phyloP scores from a whole-genome alignment of 1,140 invertebrate species.

The Zaprionus davidi region DNA sequence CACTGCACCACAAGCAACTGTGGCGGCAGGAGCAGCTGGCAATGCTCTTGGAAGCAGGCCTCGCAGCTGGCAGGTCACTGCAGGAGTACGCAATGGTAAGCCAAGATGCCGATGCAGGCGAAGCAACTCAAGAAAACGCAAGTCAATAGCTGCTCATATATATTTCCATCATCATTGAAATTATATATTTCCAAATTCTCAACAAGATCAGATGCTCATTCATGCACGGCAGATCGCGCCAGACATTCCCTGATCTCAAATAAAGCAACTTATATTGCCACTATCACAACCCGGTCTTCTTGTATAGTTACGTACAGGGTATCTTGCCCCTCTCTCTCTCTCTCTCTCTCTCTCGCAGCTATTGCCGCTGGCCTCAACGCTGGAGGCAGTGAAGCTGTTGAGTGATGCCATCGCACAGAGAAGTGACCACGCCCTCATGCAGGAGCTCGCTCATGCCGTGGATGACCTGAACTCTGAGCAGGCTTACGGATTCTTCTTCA shows the following conservation, averaged over 20 bases:
- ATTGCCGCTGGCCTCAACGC: constrained; percentile 7
- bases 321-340: not conserved
- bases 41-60: not conserved
- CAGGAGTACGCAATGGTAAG: constrained; percentile 11
- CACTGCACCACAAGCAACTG: constrained; percentile 9
- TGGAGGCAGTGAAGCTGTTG: constrained; percentile 32
- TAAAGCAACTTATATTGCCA: too few relatives aligned
- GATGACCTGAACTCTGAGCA: not conserved
- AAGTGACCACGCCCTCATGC: constrained; percentile 4
- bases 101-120: not conserved
- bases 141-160: too few relatives aligned
- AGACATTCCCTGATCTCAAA: too few relatives aligned
- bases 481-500: constrained; percentile 32
- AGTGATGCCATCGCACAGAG: constrained; percentile 7
- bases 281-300: too few relatives aligned
- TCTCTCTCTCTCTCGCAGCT: constrained; percentile 1
- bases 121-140: too few relatives aligned
- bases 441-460: constrained; percentile 2
- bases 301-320: too few relatives aligned
- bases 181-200: too few relatives aligned
- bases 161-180: too few relatives aligned
- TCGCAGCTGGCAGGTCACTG: not conserved
- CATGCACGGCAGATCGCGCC: too few relatives aligned
- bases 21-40: constrained; percentile 16
- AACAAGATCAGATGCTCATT: too few relatives aligned